A percentile compares a stretch with the other conserved stretches of the same genome.
phyloP scores from a whole-genome alignment of 2,113 vertebrate species.

The Recurvirostra avosetta region DNA sequence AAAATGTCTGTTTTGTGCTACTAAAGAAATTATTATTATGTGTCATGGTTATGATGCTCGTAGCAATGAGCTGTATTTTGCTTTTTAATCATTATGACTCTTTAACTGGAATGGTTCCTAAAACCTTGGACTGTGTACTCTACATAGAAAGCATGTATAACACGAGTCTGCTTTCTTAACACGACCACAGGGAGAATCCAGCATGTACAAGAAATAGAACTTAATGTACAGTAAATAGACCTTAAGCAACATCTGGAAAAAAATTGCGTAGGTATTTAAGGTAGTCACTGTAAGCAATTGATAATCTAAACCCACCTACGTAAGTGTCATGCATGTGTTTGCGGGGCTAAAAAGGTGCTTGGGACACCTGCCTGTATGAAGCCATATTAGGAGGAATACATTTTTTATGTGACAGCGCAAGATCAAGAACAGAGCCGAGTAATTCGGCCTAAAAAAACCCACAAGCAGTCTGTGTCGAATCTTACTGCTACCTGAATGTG shows the following conservation, averaged over 20 bases:
- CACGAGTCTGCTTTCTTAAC: neutral
- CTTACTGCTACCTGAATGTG: neutral
- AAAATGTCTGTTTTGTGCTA: neutral
- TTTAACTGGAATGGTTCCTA: slow-evolving; percentile 25
- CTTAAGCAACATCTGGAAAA: slow-evolving; percentile 17
- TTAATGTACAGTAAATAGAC: neutral
- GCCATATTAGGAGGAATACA: neutral
- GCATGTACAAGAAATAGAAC: neutral
- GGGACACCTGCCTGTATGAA: neutral
- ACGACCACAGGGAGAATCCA: neutral
- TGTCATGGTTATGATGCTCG: neutral
- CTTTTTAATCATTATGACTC: slow-evolving; percentile 32
- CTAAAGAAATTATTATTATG: neutral
- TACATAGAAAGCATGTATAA: neutral
- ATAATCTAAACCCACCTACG: neutral
- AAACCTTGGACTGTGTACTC: neutral
- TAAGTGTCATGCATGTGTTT: neutral
- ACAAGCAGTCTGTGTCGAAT: neutral
- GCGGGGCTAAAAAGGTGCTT: neutral
- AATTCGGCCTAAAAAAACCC: neutral
- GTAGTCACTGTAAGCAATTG: neutral
- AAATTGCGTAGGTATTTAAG: neutral
- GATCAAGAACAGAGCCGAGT: neutral
- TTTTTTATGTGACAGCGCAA: neutral
- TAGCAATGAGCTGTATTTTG: slow-evolving; percentile 4